Evolutionary conservation across 1,140 invertebrate genomes (phyloP), one percentile per base, ranked within the genome.

Genomic region (Chrysopa pallens): DNA sequence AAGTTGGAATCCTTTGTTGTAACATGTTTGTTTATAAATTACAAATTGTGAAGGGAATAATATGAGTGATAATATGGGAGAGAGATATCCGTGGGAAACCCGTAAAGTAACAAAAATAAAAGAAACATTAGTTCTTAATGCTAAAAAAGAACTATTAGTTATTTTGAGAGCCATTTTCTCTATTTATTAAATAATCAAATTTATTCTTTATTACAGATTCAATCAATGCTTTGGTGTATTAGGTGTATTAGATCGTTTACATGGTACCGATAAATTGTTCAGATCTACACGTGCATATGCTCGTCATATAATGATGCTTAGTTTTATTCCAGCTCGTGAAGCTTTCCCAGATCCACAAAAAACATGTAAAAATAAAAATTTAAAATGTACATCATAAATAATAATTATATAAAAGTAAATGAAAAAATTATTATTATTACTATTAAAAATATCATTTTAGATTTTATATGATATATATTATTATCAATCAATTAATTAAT

Each of bases 211-310:
- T 63, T 61, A 15, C 47, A 86, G 82, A 58, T 86, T 86, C 55
- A 86, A 81, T 50, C 80, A 91, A 51, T 88, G 84, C 55, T 92
- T 74, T 58, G 87, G 87, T 1, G 80, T 89, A 0, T 60, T 91
- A 14, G 87, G 86, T 2, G 73, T 90, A 2, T 56, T 92, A 42
- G 87, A 92, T 58, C 73, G 82, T 38, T 59, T 91, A 2, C 87
- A 92, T 55, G 86, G 86, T 13, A 91, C 87, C 0, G 84, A 90
- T 52, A 72, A 70, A 1, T 61, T 74, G 47, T 91, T 89, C 58
- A 70, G 84, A 17, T 72, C 70, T 46, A 79, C 80, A 6, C 70
- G 75, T 46, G 74, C 74, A 7, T 88, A 82, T 53, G 58, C 72
- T 14, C 71, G 85, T 28, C 82, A 91, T 52, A 68, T 84, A 17